Evolutionary conservation across 1,140 invertebrate species (phyloP).

Genomic region (Neotoxoptera formosana): DNA sequence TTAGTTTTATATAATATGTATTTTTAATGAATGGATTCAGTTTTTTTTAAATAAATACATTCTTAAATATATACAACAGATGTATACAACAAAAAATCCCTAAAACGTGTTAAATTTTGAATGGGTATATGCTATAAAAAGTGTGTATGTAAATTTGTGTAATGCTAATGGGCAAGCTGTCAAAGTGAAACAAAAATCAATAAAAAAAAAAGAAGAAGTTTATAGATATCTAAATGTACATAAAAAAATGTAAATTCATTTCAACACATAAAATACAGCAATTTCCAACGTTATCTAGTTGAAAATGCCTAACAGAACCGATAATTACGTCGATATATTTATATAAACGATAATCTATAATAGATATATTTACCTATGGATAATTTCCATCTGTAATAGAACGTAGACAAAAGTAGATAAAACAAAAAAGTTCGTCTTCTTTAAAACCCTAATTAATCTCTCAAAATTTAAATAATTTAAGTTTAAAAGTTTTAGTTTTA

Average conservation of each 20-base stretch:
- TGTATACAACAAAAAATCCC: neutral
- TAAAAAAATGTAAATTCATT: neutral
- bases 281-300: neutral
- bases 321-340: neutral
- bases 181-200: neutral
- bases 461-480: neutral
- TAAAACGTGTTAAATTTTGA: neutral
- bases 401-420: neutral
- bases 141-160: neutral
- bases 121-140: neutral
- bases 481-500: neutral
- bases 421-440: neutral
- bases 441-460: neutral
- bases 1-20: neutral
- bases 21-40: neutral
- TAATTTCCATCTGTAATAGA: neutral
- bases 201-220: neutral
- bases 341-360: neutral
- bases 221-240: neutral
- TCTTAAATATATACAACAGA: too few relatives aligned
- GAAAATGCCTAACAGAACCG: neutral
- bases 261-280: neutral
- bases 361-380: neutral
- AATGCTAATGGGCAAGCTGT: neutral
- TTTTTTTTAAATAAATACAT: too few relatives aligned